Conservation (phyloP, 2,888 invertebrate species). For the Stenotaenia linearis region DNA sequence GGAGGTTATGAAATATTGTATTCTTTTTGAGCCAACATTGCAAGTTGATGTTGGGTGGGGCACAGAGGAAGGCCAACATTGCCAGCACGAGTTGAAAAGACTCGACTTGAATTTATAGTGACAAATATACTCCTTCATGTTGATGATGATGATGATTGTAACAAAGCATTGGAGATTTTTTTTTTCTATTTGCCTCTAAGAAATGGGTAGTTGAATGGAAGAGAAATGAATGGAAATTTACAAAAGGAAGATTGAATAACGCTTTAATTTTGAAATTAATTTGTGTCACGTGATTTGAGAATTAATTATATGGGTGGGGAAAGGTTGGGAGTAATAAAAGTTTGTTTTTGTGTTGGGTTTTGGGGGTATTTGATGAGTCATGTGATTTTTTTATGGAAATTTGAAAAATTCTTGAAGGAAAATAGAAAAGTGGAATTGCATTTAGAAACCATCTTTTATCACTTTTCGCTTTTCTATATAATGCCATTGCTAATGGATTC, state of each 20-base stretch:
- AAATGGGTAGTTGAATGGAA: not conserved
- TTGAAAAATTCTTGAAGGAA: not conserved
- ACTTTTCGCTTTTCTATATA: not conserved
- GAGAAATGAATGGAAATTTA: not conserved
- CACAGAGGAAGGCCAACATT: not conserved
- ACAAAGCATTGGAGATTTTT: not conserved
- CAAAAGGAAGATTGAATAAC: not conserved
- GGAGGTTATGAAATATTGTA: not conserved
- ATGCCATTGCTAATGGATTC: not conserved
- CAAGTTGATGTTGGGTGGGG: not conserved
- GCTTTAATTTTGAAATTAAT: not conserved
- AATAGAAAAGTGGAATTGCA: not conserved
- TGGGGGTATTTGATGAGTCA: no score
- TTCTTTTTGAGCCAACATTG: not conserved
- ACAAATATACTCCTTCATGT: not conserved
- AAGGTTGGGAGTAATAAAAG: not conserved
- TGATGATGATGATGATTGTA: not conserved
- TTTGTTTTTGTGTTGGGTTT: no score
- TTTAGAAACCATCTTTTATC: not conserved
- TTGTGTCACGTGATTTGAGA: not conserved
- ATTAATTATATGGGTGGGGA: not conserved
- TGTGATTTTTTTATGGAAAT: not conserved
- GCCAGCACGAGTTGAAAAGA: not conserved
- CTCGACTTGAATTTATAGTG: not conserved
- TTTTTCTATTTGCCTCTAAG: not conserved